phyloP scores from a whole-genome alignment of 2,888 invertebrate genomes.

The Pachydiplax longipennis region DNA sequence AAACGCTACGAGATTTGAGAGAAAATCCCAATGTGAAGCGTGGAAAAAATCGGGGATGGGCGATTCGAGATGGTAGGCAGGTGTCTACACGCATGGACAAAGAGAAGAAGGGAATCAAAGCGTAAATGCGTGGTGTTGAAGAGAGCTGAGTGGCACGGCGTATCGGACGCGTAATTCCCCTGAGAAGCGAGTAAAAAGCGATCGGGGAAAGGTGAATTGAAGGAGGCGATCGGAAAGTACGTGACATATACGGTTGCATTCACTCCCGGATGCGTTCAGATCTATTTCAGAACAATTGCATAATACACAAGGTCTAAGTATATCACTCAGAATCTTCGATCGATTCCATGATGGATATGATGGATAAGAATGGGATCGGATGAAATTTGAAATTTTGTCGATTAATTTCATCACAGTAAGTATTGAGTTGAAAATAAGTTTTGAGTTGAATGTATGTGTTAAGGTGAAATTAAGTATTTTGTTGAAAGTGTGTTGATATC shows the following conservation, averaged over 20 bases:
- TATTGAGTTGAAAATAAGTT: too few relatives aligned
- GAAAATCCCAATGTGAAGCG: not conserved
- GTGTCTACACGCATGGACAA: not conserved
- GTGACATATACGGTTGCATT: not conserved
- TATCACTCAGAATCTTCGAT: too few relatives aligned
- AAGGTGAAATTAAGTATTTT: too few relatives aligned
- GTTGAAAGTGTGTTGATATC: too few relatives aligned
- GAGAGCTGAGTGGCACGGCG: not conserved
- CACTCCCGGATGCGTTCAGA: too few relatives aligned
- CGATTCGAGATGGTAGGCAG: not conserved
- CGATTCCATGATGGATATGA: too few relatives aligned
- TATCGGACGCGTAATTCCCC: not conserved
- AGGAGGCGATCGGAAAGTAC: not conserved
- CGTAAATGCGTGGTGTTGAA: not conserved
- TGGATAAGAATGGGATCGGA: too few relatives aligned
- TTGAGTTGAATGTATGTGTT: too few relatives aligned
- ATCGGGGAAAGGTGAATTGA: not conserved
- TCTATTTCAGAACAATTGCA: too few relatives aligned
- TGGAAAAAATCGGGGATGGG: not conserved
- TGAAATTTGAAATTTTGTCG: too few relatives aligned
- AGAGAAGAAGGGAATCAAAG: constrained; percentile 10
- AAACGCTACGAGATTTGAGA: not conserved
- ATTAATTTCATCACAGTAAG: too few relatives aligned
- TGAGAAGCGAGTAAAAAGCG: not conserved
- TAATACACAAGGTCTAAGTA: too few relatives aligned